Evolutionary conservation across 2,113 vertebrate genomes (phyloP), one percentile per base, ranked within the genome.

Genomic region (Paratilapia polleni): DNA sequence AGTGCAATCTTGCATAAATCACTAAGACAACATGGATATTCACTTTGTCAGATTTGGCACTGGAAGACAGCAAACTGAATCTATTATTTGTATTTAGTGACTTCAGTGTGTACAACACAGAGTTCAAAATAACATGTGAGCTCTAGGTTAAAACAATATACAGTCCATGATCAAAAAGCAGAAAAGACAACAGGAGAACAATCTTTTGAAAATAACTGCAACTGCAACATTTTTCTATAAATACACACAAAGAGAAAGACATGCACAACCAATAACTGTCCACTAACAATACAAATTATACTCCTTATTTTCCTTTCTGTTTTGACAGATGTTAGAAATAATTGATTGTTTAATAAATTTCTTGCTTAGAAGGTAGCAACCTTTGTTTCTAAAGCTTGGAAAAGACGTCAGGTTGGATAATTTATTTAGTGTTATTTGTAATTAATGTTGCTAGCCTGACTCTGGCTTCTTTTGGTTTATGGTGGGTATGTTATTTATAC

Each of bases 211-310:
- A n/a, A 52, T 47, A 58, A 26, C 49, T 13, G 63, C 31, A 57
- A 31, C 75, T 47, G 10, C 1, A 4, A 64, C 11, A 6, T 59
- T 54, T 64, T 56, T 77, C 66, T 38, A 31, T 73, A 54, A 74
- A 49, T n/a, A 84, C 19, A 62, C 34, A 66, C 57, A 77, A 20
- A 54, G 61, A 41, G 49, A n/a, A 74, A 26, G 20, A 80, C 75
- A 82, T 28, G 70, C 20, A 78, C 77, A 80, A 81, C 70, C 22
- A 84, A 26, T 31, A 62, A 22, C 24, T 75, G 19, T 80, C 58
- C 26, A 64, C 22, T 57, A 49, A 70, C n/a, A 70, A 70, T 28
- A 49, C 24, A 70, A 49, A 49, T 17, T 49, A 41, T 17, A 0
- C 15, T 20, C 43, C 22, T 49, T 20, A 70, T 3, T 26, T 70